These are phyloP conservation scores for Arctocebus calabarensis DNA, from an alignment of 2,797 vertebrate species.

Conservation along the genomic window DNA sequence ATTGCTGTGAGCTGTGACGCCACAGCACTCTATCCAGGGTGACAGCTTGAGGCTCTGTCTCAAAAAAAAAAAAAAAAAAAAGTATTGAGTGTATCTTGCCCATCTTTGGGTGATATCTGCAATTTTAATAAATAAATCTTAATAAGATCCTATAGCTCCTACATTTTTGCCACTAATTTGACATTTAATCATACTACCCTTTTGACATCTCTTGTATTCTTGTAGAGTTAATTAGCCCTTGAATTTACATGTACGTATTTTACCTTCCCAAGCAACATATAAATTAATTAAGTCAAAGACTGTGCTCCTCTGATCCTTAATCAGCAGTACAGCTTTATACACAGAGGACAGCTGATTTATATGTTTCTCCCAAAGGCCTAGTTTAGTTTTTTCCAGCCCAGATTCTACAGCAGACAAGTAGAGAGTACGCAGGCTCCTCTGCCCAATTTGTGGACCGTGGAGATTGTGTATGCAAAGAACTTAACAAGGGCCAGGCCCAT, in stretches of 20 bases:
- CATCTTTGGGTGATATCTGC: neutral
- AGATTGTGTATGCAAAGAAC: neutral
- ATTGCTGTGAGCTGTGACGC: no score
- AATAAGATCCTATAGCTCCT: neutral
- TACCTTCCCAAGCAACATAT: neutral
- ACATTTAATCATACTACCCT: neutral
- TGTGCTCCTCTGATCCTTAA: neutral
- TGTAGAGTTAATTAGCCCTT: neutral
- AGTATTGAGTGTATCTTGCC: neutral
- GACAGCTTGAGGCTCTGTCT: no score
- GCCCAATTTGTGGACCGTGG: neutral
- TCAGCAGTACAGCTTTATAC: neutral
- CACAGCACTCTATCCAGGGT: no score
- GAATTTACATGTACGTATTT: neutral
- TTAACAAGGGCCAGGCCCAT: neutral
- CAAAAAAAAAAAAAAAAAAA: neutral
- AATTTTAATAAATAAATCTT: slow-evolving; percentile 29
- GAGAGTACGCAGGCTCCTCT: neutral
- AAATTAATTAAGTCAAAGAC: neutral
- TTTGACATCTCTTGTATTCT: neutral
- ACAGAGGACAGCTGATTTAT: neutral
- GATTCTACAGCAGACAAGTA: neutral
- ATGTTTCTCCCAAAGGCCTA: neutral
- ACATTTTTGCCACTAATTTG: neutral
- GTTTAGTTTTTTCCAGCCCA: neutral